Conservation (phyloP, 2,113 vertebrate species). For the Euleptes europaea region DNA sequence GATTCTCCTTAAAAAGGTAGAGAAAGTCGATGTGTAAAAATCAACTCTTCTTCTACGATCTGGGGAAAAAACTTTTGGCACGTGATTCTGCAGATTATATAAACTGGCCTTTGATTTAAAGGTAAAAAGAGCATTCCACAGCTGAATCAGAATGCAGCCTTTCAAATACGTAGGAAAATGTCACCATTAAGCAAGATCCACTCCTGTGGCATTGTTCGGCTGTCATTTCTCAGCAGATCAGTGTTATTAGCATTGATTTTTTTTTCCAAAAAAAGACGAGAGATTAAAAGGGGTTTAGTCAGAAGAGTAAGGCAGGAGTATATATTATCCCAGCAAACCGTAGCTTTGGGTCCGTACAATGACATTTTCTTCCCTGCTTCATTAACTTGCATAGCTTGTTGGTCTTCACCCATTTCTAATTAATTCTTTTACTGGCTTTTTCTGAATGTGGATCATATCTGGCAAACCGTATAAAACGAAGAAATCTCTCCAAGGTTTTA, state of each 20-base stretch:
- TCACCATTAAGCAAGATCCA: conserved; percentile 63
- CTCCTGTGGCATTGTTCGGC: conserved; percentile 58
- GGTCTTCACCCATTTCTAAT: conserved; percentile 83
- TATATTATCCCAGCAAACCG: conserved; percentile 73
- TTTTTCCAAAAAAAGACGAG: conserved; percentile 34
- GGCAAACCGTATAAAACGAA: conserved; percentile 81
- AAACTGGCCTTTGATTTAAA: background rate
- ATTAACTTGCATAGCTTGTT: conserved; percentile 84
- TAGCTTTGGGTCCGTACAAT: conserved; percentile 77
- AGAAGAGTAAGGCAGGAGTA: conserved; percentile 71
- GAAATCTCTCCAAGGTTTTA: conserved; percentile 85
- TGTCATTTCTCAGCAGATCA: conserved; percentile 78
- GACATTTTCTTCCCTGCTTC: conserved; percentile 81
- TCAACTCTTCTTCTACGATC: too few species aligned
- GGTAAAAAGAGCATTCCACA: background rate
- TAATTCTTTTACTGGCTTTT: conserved; percentile 83
- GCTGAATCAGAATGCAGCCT: background rate
- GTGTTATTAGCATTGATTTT: conserved; percentile 79
- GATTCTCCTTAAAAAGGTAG: too few species aligned
- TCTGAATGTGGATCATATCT: conserved; percentile 79
- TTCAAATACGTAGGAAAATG: conserved; percentile 1
- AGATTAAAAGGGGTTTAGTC: conserved; percentile 80
- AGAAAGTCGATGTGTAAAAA: too few species aligned
- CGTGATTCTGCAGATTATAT: background rate
- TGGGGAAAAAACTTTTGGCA: background rate